Percentiles rank a stretch among this genome's conserved stretches.
These are phyloP conservation scores for Lepus americanus DNA, from an alignment of 2,113 vertebrate genomes.

Conservation along the genomic window DNA sequence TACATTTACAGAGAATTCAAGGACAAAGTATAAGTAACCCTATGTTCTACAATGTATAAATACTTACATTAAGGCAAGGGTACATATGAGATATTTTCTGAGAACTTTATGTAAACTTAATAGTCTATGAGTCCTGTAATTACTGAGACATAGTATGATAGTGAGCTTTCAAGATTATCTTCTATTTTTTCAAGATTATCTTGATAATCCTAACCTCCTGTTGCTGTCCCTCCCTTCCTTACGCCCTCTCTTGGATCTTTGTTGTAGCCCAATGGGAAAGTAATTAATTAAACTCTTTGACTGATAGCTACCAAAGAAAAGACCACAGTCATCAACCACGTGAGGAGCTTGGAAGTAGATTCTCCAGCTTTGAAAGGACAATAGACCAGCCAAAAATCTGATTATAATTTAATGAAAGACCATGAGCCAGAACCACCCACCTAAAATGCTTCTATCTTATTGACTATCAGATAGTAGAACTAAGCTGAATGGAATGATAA, in stretches of 20 bases:
- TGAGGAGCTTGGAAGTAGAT: background rate
- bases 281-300: background rate
- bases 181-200: no score
- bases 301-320: background rate
- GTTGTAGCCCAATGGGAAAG: background rate
- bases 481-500: background rate
- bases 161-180: background rate
- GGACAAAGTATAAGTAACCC: background rate
- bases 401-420: background rate
- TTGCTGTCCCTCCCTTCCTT: background rate
- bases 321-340: background rate
- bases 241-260: background rate
- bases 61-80: background rate
- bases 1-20: background rate
- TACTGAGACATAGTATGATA: background rate
- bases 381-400: background rate
- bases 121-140: background rate
- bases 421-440: background rate
- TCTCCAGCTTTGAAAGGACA: background rate
- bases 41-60: background rate
- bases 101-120: background rate
- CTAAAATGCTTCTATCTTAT: background rate
- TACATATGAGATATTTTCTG: background rate
- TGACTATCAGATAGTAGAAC: background rate
- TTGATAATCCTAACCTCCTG: background rate